Conservation (phyloP, 2,113 vertebrate genomes). For the Larimichthys crocea region DNA sequence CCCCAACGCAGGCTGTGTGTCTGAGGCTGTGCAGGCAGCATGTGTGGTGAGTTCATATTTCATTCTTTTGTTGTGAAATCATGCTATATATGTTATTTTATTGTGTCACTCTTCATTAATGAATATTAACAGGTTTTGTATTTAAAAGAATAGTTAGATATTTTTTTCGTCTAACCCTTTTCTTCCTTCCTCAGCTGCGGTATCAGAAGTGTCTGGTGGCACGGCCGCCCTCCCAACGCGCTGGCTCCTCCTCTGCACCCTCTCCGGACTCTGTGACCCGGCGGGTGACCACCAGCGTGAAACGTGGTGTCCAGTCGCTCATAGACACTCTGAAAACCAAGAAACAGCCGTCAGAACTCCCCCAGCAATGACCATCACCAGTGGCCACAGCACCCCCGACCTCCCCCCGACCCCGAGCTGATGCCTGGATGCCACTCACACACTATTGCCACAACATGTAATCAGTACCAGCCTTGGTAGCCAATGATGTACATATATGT, state of each 20-base stretch:
- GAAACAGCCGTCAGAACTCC: slow-evolving; percentile 90
- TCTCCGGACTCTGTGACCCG: slow-evolving; percentile 93
- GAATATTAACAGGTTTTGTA: neutral
- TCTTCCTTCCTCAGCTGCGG: slow-evolving; percentile 86
- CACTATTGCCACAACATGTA: slow-evolving; percentile 66
- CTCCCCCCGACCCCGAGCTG: neutral
- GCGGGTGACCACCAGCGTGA: slow-evolving; percentile 95
- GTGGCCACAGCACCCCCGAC: slow-evolving; percentile 41
- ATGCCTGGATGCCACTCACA: slow-evolving; percentile 65
- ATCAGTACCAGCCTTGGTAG: slow-evolving; percentile 70
- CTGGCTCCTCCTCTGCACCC: slow-evolving; percentile 87
- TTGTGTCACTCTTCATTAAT: neutral
- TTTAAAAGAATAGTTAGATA: neutral
- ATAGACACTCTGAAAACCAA: slow-evolving; percentile 99
- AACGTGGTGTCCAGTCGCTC: slow-evolving; percentile 94
- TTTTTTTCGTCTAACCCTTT: neutral
- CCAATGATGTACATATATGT: slow-evolving; percentile 75
- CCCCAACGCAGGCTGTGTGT: slow-evolving; percentile 93
- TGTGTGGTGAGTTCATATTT: slow-evolving; percentile 90
- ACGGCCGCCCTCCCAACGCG: slow-evolving; percentile 91
- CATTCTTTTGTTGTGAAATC: neutral
- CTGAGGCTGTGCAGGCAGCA: slow-evolving; percentile 97
- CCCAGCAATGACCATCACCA: slow-evolving; percentile 85
- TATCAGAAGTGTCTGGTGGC: slow-evolving; percentile 99
- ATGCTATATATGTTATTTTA: neutral